phyloP scores from a whole-genome alignment of 2,113 vertebrate genomes.

The Cavia aperea region DNA sequence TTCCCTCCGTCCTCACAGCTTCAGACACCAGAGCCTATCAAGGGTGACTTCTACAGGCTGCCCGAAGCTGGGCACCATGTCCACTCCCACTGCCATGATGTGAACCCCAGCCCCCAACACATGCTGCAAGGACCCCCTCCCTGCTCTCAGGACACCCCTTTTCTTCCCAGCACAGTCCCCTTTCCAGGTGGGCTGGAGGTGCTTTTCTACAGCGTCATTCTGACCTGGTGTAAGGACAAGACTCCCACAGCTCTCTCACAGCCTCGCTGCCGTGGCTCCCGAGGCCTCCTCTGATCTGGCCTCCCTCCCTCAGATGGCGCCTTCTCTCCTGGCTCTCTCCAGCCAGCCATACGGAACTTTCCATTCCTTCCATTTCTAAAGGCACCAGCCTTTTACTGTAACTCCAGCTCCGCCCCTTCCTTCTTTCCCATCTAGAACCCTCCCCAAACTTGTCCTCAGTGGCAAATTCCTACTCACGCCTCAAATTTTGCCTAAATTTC shows the following conservation, averaged over 20 bases:
- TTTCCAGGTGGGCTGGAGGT: too few species aligned
- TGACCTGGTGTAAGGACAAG: background rate
- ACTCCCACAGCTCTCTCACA: background rate
- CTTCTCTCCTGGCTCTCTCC: background rate
- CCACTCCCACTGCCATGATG: background rate
- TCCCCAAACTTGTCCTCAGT: too few species aligned
- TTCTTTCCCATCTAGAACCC: background rate
- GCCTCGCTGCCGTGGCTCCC: background rate
- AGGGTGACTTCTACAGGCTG: background rate
- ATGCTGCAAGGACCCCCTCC: too few species aligned
- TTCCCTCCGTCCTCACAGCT: background rate
- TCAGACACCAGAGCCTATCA: background rate
- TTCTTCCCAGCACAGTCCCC: too few species aligned
- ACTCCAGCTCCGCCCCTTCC: background rate
- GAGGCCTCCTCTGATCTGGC: background rate
- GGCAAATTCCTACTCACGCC: background rate
- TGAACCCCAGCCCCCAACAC: background rate
- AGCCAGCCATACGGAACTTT: background rate
- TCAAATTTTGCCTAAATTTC: background rate
- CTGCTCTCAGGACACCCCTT: background rate
- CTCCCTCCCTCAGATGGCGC: background rate
- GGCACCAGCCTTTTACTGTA: background rate
- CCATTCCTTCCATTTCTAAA: background rate
- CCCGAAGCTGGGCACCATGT: background rate
- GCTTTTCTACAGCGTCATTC: background rate